A percentile compares a stretch with the other conserved stretches of the same genome.
Conservation (phyloP, 2,888 invertebrate genomes). For the Galeruca laticollis region DNA sequence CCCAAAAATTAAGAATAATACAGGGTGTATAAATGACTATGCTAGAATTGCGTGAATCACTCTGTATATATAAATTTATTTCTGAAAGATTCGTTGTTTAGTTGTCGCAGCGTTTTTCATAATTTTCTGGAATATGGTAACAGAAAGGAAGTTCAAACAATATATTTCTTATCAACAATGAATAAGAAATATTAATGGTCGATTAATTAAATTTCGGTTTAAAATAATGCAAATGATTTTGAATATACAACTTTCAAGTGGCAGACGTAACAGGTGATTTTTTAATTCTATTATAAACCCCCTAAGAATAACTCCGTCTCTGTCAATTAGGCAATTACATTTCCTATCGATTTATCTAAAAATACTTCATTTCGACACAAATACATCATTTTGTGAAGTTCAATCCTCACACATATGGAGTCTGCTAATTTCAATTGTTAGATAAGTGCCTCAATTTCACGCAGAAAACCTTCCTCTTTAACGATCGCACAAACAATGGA, state of each 20-base stretch:
- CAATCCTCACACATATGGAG: slow-evolving; percentile 25
- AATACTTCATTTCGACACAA: slow-evolving; percentile 52
- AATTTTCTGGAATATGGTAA: no score
- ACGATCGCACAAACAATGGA: slow-evolving; percentile 4
- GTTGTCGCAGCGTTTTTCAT: no score
- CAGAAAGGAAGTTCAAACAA: no score
- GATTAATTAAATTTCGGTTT: no score
- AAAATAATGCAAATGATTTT: not conserved
- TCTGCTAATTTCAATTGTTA: slow-evolving; percentile 4
- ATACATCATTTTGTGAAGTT: slow-evolving; percentile 48
- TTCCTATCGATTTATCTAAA: slow-evolving; percentile 58
- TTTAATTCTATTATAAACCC: not conserved
- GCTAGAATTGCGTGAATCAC: no score
- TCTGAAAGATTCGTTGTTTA: no score
- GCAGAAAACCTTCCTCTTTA: not conserved
- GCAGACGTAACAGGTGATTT: no score
- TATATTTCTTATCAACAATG: no score
- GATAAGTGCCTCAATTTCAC: not conserved
- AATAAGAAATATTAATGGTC: no score
- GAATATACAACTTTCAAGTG: no score
- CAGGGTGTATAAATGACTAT: no score
- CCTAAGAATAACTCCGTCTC: slow-evolving; percentile 21
- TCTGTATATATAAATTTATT: no score
- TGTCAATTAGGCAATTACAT: slow-evolving; percentile 57
- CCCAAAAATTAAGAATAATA: not conserved